A percentile compares a stretch with the other conserved stretches of the same genome.
Conservation (phyloP, 2,797 vertebrate genomes). For the Sylvia borin region DNA sequence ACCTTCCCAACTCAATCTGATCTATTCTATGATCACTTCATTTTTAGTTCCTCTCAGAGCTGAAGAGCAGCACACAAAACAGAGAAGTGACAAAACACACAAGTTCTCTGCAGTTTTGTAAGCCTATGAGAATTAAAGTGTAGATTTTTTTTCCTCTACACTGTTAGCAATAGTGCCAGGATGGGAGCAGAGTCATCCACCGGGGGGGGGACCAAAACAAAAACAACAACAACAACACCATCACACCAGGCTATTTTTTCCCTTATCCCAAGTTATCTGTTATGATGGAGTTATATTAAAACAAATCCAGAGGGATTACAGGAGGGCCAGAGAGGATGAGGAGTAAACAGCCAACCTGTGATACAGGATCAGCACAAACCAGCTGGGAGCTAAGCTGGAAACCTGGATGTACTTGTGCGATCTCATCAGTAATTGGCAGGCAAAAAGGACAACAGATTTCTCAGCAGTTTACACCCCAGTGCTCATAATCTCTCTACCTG, state of each 20-base stretch:
- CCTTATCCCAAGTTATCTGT: background rate
- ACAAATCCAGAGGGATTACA: background rate
- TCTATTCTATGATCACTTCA: background rate
- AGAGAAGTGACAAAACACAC: background rate
- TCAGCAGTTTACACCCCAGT: background rate
- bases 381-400: background rate
- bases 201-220: too few species aligned
- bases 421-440: background rate
- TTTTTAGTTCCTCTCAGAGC: background rate
- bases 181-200: background rate
- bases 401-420: background rate
- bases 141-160: background rate
- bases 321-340: background rate
- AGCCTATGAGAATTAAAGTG: background rate
- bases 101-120: background rate
- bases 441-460: background rate
- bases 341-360: background rate
- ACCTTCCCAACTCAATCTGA: background rate
- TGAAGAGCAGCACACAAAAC: background rate
- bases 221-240: too few species aligned
- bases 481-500: accelerated
- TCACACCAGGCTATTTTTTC: background rate
- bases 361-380: background rate
- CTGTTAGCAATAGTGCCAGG: background rate
- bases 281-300: background rate